Base-by-base conservation (phyloP, 2,888 invertebrate genomes). In the Deladenus siricidicola region DNA sequence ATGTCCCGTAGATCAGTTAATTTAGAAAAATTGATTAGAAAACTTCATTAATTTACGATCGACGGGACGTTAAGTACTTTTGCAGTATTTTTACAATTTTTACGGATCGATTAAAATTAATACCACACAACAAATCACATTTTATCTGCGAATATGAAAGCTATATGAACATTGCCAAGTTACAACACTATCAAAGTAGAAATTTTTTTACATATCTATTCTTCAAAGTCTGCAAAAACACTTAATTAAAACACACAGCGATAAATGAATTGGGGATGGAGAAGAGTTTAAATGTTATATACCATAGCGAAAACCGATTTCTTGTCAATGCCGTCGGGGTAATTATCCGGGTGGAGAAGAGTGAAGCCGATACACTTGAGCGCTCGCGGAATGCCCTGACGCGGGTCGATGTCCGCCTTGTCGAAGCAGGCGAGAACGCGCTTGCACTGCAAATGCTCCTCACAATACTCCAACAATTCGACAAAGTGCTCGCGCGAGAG, bases 291-390 rank as follows among this genome's bases (percentile, higher is more conserved):
- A 19, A 68, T 59, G 39, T 64, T 54, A 51, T 68, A 68, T 23
- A 68, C 68, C 68, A 68, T 68, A 34, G 62, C 60, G 51, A 68
- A 68, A 30, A 65, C 42, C 23, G 28, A 39, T 24, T 57, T 49
- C 23, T 61, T 61, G 60, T 67, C 63, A 58, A 68, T 63, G 24
- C 58, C 52, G 30, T 52, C 48, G 21, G 68, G 68, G 54, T 47
- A 68, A 42, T 55, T 48, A 17, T 71, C 62, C 57, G 68, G 68
- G 26, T 60, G 61, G 17, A 68, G 64, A 44, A 61, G 55, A 42
- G 49, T 68, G 61, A 68, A 68, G 59, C 68, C 68, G 52, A 68
- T 70, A 62, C 68, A 68, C 56, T 64, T 64, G 21, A 68, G 56
- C n/a, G 68, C 68, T 17, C 68, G 70, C 39, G 68, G 68, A 47